Conservation (phyloP, 1,140 invertebrate species). For the Meloidogyne hapla region DNA sequence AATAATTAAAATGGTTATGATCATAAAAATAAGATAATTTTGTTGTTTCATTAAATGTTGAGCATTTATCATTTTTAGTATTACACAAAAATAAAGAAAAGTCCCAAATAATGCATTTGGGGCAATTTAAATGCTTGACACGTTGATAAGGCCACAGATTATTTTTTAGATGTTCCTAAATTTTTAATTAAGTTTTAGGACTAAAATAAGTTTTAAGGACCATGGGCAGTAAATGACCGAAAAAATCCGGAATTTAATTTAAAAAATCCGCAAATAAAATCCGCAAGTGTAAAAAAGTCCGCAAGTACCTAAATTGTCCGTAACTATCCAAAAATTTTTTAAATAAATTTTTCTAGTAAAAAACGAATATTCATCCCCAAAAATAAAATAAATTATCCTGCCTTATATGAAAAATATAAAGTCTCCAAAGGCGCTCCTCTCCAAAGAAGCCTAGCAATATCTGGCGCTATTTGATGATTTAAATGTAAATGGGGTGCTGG, state of each 20-base stretch:
- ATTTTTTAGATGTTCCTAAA: slow-evolving; percentile 10
- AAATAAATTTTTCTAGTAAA: too few relatives aligned
- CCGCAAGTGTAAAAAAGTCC: too few relatives aligned
- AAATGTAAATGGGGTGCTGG: slow-evolving; percentile 10
- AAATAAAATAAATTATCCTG: not conserved
- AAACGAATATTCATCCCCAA: too few relatives aligned
- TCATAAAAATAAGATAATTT: slow-evolving; percentile 29
- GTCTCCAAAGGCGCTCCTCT: not conserved
- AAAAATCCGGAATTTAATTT: too few relatives aligned
- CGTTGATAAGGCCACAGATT: slow-evolving; percentile 4
- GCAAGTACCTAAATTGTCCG: too few relatives aligned
- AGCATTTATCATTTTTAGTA: not conserved
- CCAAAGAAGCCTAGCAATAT: slow-evolving; percentile 20
- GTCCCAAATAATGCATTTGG: slow-evolving; percentile 14
- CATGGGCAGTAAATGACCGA: too few relatives aligned
- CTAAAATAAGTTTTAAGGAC: too few relatives aligned
- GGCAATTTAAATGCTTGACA: slow-evolving; percentile 12
- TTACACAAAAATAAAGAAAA: slow-evolving; percentile 22
- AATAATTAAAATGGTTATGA: slow-evolving; percentile 23
- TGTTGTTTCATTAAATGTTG: slow-evolving; percentile 9
- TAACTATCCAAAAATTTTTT: too few relatives aligned
- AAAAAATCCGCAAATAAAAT: too few relatives aligned
- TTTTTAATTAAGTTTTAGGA: too few relatives aligned
- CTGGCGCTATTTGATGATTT: not conserved
- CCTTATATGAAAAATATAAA: slow-evolving; percentile 13